Percentiles rank a stretch among this genome's conserved stretches.
Evolutionary conservation across 2,888 invertebrate genomes (phyloP).

Genomic region (Sipha maydis): DNA sequence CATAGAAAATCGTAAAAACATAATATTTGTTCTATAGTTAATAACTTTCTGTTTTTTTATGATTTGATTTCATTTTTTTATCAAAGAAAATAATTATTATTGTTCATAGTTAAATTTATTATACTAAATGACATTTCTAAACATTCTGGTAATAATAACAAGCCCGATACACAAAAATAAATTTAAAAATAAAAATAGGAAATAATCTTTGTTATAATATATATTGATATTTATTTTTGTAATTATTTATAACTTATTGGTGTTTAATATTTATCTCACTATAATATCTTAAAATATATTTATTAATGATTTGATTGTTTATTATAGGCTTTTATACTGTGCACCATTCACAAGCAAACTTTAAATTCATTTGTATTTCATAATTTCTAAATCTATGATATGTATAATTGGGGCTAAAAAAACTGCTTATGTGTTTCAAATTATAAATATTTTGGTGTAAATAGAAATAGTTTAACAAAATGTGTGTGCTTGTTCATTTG

Average conservation of each 20-base stretch:
- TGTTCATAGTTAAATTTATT: too few species aligned
- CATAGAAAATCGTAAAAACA: too few species aligned
- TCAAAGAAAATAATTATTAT: too few species aligned
- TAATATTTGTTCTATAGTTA: too few species aligned
- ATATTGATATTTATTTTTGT: not conserved
- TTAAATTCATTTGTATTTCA: not conserved
- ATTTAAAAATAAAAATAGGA: not conserved
- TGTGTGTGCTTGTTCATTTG: constrained; percentile 56
- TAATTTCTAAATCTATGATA: constrained; percentile 23
- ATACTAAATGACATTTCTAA: too few species aligned
- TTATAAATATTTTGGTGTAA: constrained; percentile 49
- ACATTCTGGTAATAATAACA: too few species aligned
- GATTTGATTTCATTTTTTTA: too few species aligned
- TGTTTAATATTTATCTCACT: not conserved
- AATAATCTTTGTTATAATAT: not conserved
- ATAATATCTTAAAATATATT: not conserved
- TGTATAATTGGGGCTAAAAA: constrained; percentile 35
- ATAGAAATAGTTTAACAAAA: constrained; percentile 56
- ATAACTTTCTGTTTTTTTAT: too few species aligned
- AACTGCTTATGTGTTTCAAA: constrained; percentile 42
- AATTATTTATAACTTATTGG: not conserved
- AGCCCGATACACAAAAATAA: not conserved
- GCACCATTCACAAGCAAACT: constrained; percentile 3
- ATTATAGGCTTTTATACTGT: not conserved
- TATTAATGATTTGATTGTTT: not conserved